Evolutionary conservation across 2,797 vertebrate genomes (phyloP).

Genomic region (Tenualosa thibaudeaui): DNA sequence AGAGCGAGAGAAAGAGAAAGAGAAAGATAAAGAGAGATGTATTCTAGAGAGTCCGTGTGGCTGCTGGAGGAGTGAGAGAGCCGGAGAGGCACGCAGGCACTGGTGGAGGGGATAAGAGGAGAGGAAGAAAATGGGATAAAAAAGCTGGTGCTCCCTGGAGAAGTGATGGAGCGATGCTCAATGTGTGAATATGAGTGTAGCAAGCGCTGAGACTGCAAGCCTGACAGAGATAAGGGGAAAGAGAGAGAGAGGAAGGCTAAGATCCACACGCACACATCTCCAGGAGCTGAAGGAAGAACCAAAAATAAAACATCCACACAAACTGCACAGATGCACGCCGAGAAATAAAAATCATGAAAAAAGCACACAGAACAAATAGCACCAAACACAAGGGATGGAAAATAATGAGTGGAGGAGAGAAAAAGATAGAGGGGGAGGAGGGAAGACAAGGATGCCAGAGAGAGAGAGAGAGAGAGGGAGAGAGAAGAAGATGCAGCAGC

Average conservation of each 20-base stretch:
- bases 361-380: not conserved
- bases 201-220: not conserved
- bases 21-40: not conserved
- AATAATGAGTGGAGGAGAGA: constrained; percentile 16
- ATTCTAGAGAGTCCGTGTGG: not conserved
- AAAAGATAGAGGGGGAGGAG: not conserved
- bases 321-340: not conserved
- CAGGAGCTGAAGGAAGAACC: constrained; percentile 6
- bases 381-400: not conserved
- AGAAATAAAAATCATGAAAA: not conserved
- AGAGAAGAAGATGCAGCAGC: not conserved
- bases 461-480: not conserved
- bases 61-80: not conserved
- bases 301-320: constrained; percentile 19
- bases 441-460: not conserved
- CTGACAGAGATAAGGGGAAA: not conserved
- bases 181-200: not conserved
- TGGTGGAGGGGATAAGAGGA: not conserved
- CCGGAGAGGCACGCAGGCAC: not conserved
- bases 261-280: constrained; percentile 9
- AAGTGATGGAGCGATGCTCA: not conserved
- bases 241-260: not conserved
- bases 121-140: not conserved
- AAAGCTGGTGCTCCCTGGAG: not conserved
- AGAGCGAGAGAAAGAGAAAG: not conserved